These are phyloP conservation scores for Heptranchias perlo DNA, from an alignment of 2,113 vertebrate genomes.

Conservation along the genomic window DNA sequence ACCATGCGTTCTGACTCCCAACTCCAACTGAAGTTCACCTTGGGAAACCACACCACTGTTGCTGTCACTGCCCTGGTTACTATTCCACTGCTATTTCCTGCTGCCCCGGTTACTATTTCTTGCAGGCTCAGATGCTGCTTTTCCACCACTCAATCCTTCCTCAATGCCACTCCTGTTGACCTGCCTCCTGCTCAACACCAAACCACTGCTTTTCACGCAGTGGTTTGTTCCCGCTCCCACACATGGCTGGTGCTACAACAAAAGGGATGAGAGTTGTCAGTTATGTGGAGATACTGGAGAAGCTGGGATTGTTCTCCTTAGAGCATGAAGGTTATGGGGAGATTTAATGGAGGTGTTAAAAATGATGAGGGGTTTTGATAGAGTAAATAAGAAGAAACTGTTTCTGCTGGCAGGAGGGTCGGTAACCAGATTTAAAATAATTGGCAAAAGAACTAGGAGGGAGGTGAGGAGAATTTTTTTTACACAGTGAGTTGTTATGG, in stretches of 20 bases:
- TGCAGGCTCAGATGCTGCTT: too few species aligned
- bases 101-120: too few species aligned
- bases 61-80: not conserved
- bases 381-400: not conserved
- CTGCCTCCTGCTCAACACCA: not conserved
- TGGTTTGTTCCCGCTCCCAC: not conserved
- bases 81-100: not conserved
- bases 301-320: not conserved
- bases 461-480: not conserved
- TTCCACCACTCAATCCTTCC: not conserved
- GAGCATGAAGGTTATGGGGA: not conserved
- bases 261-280: not conserved
- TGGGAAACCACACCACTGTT: not conserved
- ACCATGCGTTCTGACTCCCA: too few species aligned
- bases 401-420: not conserved
- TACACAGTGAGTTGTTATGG: not conserved
- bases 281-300: too few species aligned
- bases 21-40: not conserved
- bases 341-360: not conserved
- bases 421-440: not conserved
- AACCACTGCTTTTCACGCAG: not conserved
- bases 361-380: not conserved
- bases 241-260: not conserved
- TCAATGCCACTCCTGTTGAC: not conserved
- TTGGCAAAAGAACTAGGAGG: not conserved